Percentiles rank a stretch among this genome's conserved stretches.
These are phyloP conservation scores for Falco concolor DNA, from an alignment of 2,797 vertebrate species.

Conservation along the genomic window DNA sequence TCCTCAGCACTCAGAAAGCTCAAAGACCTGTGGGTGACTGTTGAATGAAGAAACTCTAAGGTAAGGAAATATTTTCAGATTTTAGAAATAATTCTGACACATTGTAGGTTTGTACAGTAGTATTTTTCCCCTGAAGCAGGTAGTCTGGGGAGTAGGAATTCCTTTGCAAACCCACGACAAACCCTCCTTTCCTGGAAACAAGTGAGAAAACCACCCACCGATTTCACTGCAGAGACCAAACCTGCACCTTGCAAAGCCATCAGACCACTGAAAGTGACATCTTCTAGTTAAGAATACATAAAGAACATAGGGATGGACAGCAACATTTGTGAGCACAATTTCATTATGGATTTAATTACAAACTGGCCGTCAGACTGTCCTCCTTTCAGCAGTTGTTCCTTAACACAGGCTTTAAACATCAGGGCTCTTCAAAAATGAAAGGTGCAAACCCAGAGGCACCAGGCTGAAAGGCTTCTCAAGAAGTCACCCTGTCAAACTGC, in stretches of 20 bases:
- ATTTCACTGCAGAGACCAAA: not conserved
- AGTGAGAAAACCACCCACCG: not conserved
- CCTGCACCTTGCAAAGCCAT: not conserved
- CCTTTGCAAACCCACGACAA: not conserved
- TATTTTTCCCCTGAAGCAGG: not conserved
- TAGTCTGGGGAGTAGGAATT: not conserved
- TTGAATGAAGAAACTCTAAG: not conserved
- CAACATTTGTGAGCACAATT: slow-evolving; percentile 4
- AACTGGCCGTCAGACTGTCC: not conserved
- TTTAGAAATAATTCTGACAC: not conserved
- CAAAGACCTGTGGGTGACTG: not conserved
- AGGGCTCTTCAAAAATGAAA: not conserved
- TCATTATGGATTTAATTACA: slow-evolving; percentile 35
- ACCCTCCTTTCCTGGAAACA: not conserved
- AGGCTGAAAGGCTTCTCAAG: not conserved
- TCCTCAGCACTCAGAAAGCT: not conserved
- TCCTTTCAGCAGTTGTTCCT: slow-evolving; percentile 26
- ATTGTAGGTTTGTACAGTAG: not conserved
- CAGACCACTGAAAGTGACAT: not conserved
- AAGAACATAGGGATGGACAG: not conserved
- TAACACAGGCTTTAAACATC: not conserved
- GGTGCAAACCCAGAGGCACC: not conserved
- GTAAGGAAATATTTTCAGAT: not conserved
- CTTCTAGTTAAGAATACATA: not conserved
- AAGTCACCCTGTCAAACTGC: not conserved